Evolutionary conservation across 2,888 invertebrate genomes (phyloP), one percentile per base, ranked within the genome.

Genomic region (Tenthredo amoena): DNA sequence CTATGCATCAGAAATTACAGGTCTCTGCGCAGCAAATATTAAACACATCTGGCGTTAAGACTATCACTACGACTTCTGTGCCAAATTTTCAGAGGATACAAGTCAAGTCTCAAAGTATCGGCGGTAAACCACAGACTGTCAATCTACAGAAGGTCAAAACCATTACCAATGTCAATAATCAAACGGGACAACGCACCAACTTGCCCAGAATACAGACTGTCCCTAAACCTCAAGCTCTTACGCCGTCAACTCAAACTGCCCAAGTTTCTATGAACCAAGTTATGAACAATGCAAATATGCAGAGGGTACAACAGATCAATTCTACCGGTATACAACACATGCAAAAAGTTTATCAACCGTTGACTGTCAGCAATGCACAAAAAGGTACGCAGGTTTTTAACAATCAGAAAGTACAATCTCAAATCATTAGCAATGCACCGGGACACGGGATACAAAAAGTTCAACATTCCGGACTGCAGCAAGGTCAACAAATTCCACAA

Each of bases 111-210:
- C 89, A 90, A 72, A 87, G 85, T 72, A 85, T 88, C 9, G 86
- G 87, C 2, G 89, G 87, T 0, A 89, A 89, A 40, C 65, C 88
- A 12, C 92, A 90, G 47, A 87, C 89, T 3, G 84, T 91, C 6
- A 92, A 90, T 84, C 86, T 90, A 55, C 91, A 91, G 50, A 92
- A 92, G 50, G 88, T 91, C 4, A 91, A 92, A 55, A 85, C 90
- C 0, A 88, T 90, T 5, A 82, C 88, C 10, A 89, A 87, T 58
- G 85, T 87, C 12, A 85, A 85, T 71, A 87, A 85, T 81, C 89
- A 86, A 55, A 87, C 87, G 12, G 88, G 88, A 0, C 89, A 90
- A 65, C 89, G 91, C 55, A 86, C 90, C 1, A 84, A 83, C 21
- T 47, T 90, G 5, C 86, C 92, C 1, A 89, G 89, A 55, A 89